Evolutionary conservation across 2,113 vertebrate species (phyloP).

Genomic region (cat (Felis catus)): DNA sequence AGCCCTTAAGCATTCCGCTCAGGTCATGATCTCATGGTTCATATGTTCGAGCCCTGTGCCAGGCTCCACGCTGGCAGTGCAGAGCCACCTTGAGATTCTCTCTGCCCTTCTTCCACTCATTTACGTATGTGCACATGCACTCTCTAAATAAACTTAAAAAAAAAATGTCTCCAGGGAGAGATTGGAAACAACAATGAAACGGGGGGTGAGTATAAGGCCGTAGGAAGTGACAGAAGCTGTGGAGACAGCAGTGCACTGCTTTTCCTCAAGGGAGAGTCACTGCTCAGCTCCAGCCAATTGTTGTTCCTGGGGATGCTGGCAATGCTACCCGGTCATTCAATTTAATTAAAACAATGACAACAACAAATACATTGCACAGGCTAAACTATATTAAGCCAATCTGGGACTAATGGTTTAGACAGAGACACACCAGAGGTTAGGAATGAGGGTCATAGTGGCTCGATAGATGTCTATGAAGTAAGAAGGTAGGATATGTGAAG

Average conservation of each 20-base stretch:
- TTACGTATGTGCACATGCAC: too few relatives aligned
- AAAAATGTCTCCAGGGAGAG: not conserved
- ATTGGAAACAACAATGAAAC: not conserved
- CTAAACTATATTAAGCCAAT: not conserved
- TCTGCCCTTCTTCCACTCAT: too few relatives aligned
- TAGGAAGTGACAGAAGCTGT: not conserved
- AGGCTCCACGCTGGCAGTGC: too few relatives aligned
- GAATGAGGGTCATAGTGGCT: not conserved
- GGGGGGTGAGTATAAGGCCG: not conserved
- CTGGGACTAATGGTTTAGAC: not conserved
- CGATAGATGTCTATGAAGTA: not conserved
- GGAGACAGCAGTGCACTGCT: not conserved
- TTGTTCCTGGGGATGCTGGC: not conserved
- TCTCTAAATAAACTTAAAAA: too few relatives aligned
- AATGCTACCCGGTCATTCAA: not conserved
- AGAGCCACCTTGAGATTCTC: too few relatives aligned
- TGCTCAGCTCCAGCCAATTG: not conserved
- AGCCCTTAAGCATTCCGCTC: too few relatives aligned
- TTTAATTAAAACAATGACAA: too few relatives aligned
- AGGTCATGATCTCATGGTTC: too few relatives aligned
- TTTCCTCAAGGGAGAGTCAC: not conserved
- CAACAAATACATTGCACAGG: not conserved
- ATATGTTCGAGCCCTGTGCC: too few relatives aligned
- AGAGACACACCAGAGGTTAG: not conserved
- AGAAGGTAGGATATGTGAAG: not conserved